These are phyloP conservation scores for Onychomys arenicola DNA, from an alignment of 2,797 vertebrate genomes.

Conservation along the genomic window DNA sequence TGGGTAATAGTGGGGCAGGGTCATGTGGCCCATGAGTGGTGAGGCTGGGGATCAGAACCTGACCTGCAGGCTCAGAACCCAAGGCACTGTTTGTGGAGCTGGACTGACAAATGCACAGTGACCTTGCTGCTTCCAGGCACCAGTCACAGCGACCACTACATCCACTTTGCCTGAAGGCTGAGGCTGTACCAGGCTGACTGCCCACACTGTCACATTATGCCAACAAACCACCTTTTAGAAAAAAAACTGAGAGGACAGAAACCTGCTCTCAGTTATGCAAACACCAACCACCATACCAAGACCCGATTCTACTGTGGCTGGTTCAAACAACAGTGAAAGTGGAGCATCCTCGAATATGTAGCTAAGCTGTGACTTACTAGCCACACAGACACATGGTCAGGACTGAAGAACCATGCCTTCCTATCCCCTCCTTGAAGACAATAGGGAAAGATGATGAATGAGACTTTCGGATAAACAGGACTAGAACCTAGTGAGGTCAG, in stretches of 20 bases:
- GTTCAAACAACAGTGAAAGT: background rate
- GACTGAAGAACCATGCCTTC: background rate
- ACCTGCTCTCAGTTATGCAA: background rate
- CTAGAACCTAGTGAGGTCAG: background rate
- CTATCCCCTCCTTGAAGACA: background rate
- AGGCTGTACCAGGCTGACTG: background rate
- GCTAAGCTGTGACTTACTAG: background rate
- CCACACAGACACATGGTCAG: background rate
- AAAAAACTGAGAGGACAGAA: background rate
- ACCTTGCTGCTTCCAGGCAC: background rate
- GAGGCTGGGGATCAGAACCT: background rate
- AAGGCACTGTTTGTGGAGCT: accelerated
- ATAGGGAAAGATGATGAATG: background rate
- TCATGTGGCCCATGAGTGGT: background rate
- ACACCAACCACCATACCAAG: background rate
- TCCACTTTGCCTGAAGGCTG: background rate
- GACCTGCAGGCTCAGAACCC: background rate
- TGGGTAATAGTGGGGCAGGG: background rate
- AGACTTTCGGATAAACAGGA: background rate
- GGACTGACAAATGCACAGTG: background rate
- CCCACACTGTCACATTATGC: background rate
- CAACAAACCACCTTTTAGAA: background rate
- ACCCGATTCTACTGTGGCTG: background rate
- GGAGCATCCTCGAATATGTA: background rate
- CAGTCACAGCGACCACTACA: background rate